phyloP scores from a whole-genome alignment of 2,888 invertebrate species.

The Muschampia plurimacula region DNA sequence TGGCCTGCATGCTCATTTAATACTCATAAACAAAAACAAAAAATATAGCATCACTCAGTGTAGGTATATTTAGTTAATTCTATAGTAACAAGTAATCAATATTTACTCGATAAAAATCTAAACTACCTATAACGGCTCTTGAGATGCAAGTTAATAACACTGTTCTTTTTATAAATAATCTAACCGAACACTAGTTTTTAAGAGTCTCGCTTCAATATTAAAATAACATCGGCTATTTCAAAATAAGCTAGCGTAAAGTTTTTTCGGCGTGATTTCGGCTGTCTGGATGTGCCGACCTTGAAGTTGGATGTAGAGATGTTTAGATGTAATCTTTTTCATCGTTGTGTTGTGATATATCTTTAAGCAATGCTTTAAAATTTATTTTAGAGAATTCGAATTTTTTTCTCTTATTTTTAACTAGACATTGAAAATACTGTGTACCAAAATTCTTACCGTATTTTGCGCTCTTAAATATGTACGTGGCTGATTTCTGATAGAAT shows the following conservation, averaged over 20 bases:
- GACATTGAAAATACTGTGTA: too few species aligned
- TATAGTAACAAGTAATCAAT: too few species aligned
- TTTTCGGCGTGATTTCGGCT: conserved; percentile 26
- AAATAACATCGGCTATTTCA: conserved; percentile 32
- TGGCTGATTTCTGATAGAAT: too few species aligned
- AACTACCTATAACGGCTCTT: background rate
- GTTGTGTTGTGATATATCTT: conserved; percentile 24
- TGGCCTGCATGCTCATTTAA: too few species aligned
- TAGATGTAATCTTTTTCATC: conserved; percentile 11
- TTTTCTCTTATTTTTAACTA: background rate
- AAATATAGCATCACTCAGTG: too few species aligned
- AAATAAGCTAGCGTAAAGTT: conserved; percentile 23
- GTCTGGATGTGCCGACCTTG: conserved; percentile 35
- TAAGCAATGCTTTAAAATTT: background rate
- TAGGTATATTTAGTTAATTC: too few species aligned
- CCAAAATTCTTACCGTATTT: too few species aligned
- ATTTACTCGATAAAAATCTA: too few species aligned
- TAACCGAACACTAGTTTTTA: conserved; percentile 19
- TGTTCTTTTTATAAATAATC: conserved; percentile 8
- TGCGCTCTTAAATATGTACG: too few species aligned
- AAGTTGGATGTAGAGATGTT: conserved; percentile 9
- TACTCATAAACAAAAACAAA: too few species aligned
- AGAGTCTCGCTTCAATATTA: conserved; percentile 23
- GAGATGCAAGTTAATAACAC: background rate
- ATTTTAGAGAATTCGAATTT: background rate